Evolutionary conservation across 2,113 vertebrate genomes (phyloP), one percentile per base, ranked within the genome.

Genomic region (Notarius quadriscutis): DNA sequence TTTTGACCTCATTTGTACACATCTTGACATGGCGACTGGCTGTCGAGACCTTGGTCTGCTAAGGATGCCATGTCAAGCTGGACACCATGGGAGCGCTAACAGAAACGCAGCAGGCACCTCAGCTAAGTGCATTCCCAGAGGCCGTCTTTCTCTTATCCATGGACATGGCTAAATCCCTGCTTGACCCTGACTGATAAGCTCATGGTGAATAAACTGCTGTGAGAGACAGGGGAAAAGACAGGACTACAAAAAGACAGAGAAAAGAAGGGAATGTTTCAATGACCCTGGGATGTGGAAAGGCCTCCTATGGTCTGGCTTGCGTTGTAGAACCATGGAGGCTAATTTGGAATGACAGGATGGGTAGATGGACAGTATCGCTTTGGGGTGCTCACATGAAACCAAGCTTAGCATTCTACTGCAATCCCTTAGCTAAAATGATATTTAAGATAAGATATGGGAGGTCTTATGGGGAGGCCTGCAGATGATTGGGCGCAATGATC

Each of bases 141-240:
- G 91, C 89, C 88, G 90, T 82, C 82, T 69, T 86, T 79, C 79
- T 87, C 57, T 89, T 90, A 89, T 86, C 87, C 82, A 74, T 60
- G 55, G 81, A 72, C 85, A 86, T 84, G 89, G 55, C 86, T 91
- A 94, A 93, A 95, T 94, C 94, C 92, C 92, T 90, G 92, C 93
- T 94, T 95, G 94, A 96, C 95, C 93, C 91, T 77, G 78, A 62
- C 92, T 94, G 95, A 96, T 95, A 95, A 95, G 94, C 92, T 86
- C 50, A 87, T 91, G 93, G 93, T 93, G 92, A 91, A 93, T 92
- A 94, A 93, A 92, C 84, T 83, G 86, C 87, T 81, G 79, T n/a
- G 30, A 86, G 84, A 88, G 81, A 88, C 78, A 83, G 80, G 17
- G 65, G 14, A 69, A 75, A 80, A 67, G 34, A 74, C 48, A 77